A percentile compares a stretch with the other conserved stretches of the same genome.
Conservation (phyloP, 1,140 invertebrate species). For the Megathymus violae region DNA sequence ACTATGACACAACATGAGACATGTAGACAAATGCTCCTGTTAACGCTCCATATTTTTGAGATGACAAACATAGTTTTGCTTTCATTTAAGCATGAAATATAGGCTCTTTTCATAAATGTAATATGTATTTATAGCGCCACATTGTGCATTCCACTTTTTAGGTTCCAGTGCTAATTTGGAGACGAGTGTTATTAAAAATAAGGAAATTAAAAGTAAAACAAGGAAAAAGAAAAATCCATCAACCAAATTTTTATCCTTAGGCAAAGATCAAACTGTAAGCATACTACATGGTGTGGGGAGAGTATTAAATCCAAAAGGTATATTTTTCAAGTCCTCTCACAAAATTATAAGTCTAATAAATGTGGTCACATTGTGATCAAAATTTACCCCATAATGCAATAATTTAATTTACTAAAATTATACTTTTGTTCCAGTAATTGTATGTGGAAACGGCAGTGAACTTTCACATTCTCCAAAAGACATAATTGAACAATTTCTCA, state of each 20-base stretch:
- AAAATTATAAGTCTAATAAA: no score
- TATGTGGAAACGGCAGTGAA: constrained; percentile 48
- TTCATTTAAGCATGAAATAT: no score
- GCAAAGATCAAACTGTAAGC: constrained; percentile 87
- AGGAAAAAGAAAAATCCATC: constrained; percentile 69
- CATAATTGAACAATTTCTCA: constrained; percentile 86
- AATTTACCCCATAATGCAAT: no score
- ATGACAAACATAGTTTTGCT: no score
- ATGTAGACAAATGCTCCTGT: no score
- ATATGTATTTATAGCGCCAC: no score
- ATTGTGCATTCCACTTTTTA: no score
- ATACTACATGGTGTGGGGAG: constrained; percentile 90
- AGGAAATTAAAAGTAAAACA: constrained; percentile 64
- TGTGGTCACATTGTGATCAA: no score
- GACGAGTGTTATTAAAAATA: constrained; percentile 60
- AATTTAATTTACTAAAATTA: no score
- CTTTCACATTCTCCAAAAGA: constrained; percentile 87
- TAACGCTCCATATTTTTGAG: no score
- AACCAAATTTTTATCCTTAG: constrained; percentile 82
- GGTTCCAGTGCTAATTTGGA: constrained; percentile 64
- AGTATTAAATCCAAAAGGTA: constrained; percentile 90
- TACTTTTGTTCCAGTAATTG: constrained; percentile 51
- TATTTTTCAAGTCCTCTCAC: constrained; percentile 21
- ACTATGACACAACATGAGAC: no score
- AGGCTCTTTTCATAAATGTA: no score